Percentiles rank a stretch among this genome's conserved stretches.
phyloP scores from a whole-genome alignment of 2,888 invertebrate genomes.

The Volucella bombylans region DNA sequence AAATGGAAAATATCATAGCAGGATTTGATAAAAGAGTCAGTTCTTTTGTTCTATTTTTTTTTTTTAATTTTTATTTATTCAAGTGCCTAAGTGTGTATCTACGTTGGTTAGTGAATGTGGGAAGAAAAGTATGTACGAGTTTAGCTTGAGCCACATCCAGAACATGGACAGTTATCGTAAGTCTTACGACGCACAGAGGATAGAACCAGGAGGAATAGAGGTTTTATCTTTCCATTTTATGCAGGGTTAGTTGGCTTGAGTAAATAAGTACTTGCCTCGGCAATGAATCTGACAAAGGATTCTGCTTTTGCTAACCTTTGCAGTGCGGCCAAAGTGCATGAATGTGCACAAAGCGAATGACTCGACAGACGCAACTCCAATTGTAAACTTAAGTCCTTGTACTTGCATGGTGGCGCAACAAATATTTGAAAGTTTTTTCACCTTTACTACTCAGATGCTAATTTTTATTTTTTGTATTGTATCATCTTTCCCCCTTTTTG shows the following conservation, averaged over 20 bases:
- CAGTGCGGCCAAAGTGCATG: slow-evolving; percentile 47
- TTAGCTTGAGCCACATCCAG: slow-evolving; percentile 48
- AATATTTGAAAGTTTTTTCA: slow-evolving; percentile 66
- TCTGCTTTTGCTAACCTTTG: slow-evolving; percentile 54
- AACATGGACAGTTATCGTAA: slow-evolving; percentile 69
- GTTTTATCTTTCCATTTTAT: slow-evolving; percentile 57
- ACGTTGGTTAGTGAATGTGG: slow-evolving; percentile 31
- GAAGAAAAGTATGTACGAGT: slow-evolving; percentile 21
- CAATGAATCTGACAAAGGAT: slow-evolving; percentile 67
- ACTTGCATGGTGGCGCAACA: slow-evolving; percentile 62
- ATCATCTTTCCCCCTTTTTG: slow-evolving; percentile 2
- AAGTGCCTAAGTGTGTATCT: slow-evolving; percentile 39
- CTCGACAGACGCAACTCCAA: slow-evolving; percentile 45
- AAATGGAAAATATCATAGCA: slow-evolving; percentile 57
- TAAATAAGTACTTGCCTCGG: slow-evolving; percentile 69
- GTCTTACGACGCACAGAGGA: slow-evolving; percentile 44
- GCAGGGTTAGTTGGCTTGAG: slow-evolving; percentile 62
- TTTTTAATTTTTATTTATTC: not conserved
- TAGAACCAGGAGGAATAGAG: slow-evolving; percentile 14
- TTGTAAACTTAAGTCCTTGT: slow-evolving; percentile 54
- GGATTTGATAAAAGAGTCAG: slow-evolving; percentile 12
- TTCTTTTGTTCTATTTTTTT: slow-evolving; percentile 5
- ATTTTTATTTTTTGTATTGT: slow-evolving; percentile 59
- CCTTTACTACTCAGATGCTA: slow-evolving; percentile 54
- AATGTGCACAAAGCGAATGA: slow-evolving; percentile 20